A percentile compares a stretch with the other conserved stretches of the same genome.
Conservation (phyloP, 2,113 vertebrate species). For the Hypocryptadius cinnamomeus region DNA sequence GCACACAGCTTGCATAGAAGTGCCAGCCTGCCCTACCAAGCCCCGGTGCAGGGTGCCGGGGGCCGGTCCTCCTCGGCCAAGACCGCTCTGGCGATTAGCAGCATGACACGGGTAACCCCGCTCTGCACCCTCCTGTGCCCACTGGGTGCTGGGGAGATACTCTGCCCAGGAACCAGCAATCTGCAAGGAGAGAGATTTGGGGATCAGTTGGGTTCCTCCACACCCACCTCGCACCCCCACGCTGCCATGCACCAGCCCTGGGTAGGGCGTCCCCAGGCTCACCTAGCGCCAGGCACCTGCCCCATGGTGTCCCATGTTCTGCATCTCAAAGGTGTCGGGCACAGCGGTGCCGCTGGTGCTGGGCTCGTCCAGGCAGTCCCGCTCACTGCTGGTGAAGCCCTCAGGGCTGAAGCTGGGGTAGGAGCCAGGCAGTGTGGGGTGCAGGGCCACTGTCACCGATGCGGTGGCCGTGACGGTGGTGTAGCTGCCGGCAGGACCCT, state of each 20-base stretch:
- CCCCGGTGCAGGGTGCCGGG: neutral
- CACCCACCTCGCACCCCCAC: rapidly evolving
- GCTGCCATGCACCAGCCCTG: rapidly evolving
- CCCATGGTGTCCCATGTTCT: conserved; percentile 66
- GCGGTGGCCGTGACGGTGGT: conserved; percentile 89
- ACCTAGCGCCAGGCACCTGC: conserved; percentile 14
- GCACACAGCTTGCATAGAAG: conserved; percentile 56
- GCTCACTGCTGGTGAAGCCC: conserved; percentile 74
- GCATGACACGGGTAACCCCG: neutral
- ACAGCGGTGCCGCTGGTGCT: neutral
- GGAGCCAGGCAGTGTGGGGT: conserved; percentile 85
- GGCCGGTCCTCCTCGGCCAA: neutral
- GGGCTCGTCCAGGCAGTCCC: conserved; percentile 73
- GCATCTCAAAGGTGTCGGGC: conserved; percentile 69
- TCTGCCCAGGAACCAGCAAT: neutral
- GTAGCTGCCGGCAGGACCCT: conserved; percentile 69
- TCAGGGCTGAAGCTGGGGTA: conserved; percentile 81
- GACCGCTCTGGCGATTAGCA: neutral
- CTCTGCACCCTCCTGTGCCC: conserved; percentile 29
- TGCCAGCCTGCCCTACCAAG: conserved; percentile 16
- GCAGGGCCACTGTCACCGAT: conserved; percentile 90
- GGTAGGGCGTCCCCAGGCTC: neutral
- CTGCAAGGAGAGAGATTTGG: neutral
- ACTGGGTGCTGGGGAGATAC: neutral
- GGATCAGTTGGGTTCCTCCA: neutral